Evolutionary conservation across 2,888 invertebrate species (phyloP).

Genomic region (Pimpla rufipes): DNA sequence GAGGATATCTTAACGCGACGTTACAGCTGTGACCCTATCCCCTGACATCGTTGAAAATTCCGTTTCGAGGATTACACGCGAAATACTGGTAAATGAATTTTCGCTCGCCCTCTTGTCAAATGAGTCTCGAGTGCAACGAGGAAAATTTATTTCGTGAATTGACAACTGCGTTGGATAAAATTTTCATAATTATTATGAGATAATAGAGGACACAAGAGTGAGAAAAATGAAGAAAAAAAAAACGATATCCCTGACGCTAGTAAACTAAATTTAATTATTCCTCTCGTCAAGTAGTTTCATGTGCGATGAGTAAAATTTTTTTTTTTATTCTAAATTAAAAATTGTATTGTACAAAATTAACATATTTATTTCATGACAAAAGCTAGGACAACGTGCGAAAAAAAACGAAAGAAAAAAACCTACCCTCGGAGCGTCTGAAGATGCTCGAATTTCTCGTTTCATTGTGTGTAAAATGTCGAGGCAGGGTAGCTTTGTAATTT

Average conservation of each 20-base stretch:
- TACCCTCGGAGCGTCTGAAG: slow-evolving; percentile 37
- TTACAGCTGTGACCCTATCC: slow-evolving; percentile 6
- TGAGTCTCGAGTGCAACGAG: neutral
- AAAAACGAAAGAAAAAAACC: slow-evolving; percentile 10
- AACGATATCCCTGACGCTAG: too few relatives aligned
- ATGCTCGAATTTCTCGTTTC: slow-evolving; percentile 70
- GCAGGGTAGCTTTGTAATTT: slow-evolving; percentile 78
- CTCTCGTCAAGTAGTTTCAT: too few relatives aligned
- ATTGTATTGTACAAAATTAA: too few relatives aligned
- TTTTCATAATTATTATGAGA: too few relatives aligned
- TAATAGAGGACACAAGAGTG: too few relatives aligned
- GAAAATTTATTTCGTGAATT: neutral
- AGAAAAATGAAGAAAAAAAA: too few relatives aligned
- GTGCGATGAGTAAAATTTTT: too few relatives aligned
- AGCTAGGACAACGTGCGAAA: neutral
- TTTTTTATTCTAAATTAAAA: too few relatives aligned
- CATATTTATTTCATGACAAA: neutral
- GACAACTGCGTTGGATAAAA: too few relatives aligned
- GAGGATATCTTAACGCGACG: slow-evolving; percentile 37
- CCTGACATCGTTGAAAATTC: neutral
- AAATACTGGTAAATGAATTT: neutral
- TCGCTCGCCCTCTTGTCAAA: neutral
- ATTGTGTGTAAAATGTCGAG: slow-evolving; percentile 80
- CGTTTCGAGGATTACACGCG: neutral
- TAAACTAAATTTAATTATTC: too few relatives aligned